A percentile compares a stretch with the other conserved stretches of the same genome.
phyloP scores from a whole-genome alignment of 2,888 invertebrate genomes.

The Drosophila tanythrix region DNA sequence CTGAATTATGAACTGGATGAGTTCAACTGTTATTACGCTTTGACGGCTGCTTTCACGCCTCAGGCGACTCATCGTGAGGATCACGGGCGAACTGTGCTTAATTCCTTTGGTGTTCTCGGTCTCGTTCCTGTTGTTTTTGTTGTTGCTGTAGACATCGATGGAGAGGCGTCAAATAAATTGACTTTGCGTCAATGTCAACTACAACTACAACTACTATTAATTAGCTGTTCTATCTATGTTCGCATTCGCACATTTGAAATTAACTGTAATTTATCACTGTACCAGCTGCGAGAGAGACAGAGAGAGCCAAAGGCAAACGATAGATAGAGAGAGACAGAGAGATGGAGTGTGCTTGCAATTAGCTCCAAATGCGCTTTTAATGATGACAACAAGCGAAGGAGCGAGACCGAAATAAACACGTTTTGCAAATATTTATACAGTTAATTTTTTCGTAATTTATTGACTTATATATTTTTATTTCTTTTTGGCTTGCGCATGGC shows the following conservation, averaged over 20 bases:
- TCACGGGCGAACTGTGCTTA: slow-evolving; percentile 29
- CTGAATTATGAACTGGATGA: slow-evolving; percentile 85
- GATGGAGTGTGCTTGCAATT: slow-evolving; percentile 53
- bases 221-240: slow-evolving; percentile 36
- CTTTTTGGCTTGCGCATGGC: slow-evolving; percentile 18
- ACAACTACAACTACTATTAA: slow-evolving; percentile 11
- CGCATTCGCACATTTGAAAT: slow-evolving; percentile 47
- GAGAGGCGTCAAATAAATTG: slow-evolving; percentile 54
- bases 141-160: slow-evolving; percentile 51
- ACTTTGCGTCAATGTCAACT: slow-evolving; percentile 72
- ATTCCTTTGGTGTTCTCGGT: slow-evolving; percentile 22
- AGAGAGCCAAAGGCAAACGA: background rate
- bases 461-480: slow-evolving; percentile 8
- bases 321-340: background rate
- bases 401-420: slow-evolving; percentile 37
- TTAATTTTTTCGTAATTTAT: slow-evolving; percentile 15
- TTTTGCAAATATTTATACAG: slow-evolving; percentile 65
- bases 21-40: slow-evolving; percentile 84
- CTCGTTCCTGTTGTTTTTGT: slow-evolving; percentile 35
- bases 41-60: slow-evolving; percentile 82
- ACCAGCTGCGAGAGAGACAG: slow-evolving; percentile 1
- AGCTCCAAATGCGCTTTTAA: slow-evolving; percentile 76
- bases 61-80: slow-evolving; percentile 81
- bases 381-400: slow-evolving; percentile 36
- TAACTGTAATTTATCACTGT: slow-evolving; percentile 57